These are phyloP conservation scores for Ornithoptera alexandrae DNA, from an alignment of 2,888 invertebrate genomes.

Conservation along the genomic window DNA sequence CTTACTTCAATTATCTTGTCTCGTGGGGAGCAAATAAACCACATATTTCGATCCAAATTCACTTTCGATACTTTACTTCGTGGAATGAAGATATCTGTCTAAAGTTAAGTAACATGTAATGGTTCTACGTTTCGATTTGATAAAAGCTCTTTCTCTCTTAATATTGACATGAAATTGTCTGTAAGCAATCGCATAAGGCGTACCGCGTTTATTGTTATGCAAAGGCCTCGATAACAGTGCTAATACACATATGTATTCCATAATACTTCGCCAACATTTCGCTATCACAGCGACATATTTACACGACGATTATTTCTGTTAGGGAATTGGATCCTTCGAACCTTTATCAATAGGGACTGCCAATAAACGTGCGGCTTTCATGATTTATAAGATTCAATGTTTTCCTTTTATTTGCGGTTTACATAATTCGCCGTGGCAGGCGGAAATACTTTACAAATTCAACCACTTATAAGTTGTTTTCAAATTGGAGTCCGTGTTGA, in stretches of 20 bases:
- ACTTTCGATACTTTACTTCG: constrained; percentile 55
- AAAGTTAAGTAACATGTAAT: constrained; percentile 46
- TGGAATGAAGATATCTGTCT: constrained; percentile 44
- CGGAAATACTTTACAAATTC: constrained; percentile 53
- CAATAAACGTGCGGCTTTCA: constrained; percentile 49
- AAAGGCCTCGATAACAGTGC: constrained; percentile 30
- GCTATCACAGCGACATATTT: constrained; percentile 27
- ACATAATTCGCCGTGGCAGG: constrained; percentile 46
- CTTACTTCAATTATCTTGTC: constrained; percentile 73
- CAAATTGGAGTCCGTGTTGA: constrained; percentile 54
- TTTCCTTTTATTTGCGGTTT: constrained; percentile 56
- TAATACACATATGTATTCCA: constrained; percentile 18
- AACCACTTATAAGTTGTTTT: constrained; percentile 56
- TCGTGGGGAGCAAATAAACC: constrained; percentile 66
- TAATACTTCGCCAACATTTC: constrained; percentile 28
- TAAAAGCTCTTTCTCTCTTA: constrained; percentile 27
- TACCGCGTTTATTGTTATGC: constrained; percentile 33
- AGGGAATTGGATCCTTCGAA: constrained; percentile 43
- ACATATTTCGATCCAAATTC: constrained; percentile 63
- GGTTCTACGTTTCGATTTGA: constrained; percentile 31
- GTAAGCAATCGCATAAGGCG: constrained; percentile 26
- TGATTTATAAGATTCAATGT: constrained; percentile 56
- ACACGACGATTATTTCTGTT: constrained; percentile 47
- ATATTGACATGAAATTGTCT: constrained; percentile 27
- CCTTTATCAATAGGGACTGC: constrained; percentile 48